These are phyloP conservation scores for Ips typographus DNA, from an alignment of 1,140 invertebrate species.

Conservation along the genomic window DNA sequence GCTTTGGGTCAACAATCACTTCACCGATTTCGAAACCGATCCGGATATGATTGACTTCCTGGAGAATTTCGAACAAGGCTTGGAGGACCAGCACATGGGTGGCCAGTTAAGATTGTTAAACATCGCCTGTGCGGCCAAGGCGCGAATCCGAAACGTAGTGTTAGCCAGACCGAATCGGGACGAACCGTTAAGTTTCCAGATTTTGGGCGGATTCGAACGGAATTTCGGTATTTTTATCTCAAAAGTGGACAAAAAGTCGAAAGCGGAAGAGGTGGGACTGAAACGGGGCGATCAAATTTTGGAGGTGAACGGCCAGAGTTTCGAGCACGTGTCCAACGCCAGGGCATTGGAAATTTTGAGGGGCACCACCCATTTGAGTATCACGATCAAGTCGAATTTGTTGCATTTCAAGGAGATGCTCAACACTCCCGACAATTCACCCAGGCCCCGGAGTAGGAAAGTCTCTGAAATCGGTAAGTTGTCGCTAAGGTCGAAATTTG, in stretches of 20 bases:
- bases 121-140: conserved; percentile 96
- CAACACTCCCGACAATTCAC: conserved; percentile 80
- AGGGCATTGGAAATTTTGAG: conserved; percentile 90
- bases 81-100: conserved; percentile 84
- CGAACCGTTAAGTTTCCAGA: conserved; percentile 90
- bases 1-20: conserved; percentile 99
- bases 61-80: conserved; percentile 85
- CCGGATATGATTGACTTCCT: conserved; percentile 96
- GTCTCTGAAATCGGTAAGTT: conserved; percentile 54
- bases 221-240: conserved; percentile 92
- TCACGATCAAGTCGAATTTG: conserved; percentile 97
- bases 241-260: conserved; percentile 83
- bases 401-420: conserved; percentile 83
- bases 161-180: conserved; percentile 87
- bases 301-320: conserved; percentile 96
- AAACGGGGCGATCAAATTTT: conserved; percentile 97
- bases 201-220: conserved; percentile 90
- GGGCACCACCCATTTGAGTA: conserved; percentile 92
- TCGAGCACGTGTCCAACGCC: conserved; percentile 87
- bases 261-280: conserved; percentile 94
- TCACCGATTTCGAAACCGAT: conserved; percentile 98
- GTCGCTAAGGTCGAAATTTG: background rate
- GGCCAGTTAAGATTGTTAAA: conserved; percentile 83
- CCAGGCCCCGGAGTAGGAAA: conserved; percentile 64
- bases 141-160: conserved; percentile 86